Evolutionary conservation across 2,113 vertebrate species (phyloP), one percentile per base, ranked within the genome.

Genomic region (Pluvianellus socialis): DNA sequence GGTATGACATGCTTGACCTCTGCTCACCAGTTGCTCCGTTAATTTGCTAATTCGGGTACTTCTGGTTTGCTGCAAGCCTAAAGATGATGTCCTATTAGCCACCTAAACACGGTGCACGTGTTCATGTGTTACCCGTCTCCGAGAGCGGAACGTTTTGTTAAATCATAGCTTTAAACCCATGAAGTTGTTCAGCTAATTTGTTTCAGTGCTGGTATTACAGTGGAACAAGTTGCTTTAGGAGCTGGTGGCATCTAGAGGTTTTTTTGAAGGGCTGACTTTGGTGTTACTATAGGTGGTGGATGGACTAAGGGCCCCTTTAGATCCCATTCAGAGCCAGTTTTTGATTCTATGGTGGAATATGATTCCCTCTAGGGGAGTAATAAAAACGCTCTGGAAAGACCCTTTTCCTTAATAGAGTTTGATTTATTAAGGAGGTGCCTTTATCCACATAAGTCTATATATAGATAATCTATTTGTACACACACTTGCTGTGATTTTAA

Each of bases 91-190:
- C 12, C 42, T 24, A 2, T 63, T 71, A 65, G 71, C 55, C 35
- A 9, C 35, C 23, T 14, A 8, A 76, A 28, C 47, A n/a, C 71
- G 1, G 47, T 8, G 8, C 27, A 0, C 1, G 33, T 52, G 55
- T 75, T 90, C 4, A 1, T 0, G 0, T 4, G 12, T 44, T 73
- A 22, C 1, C 63, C n/a, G 4, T 35, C 40, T 47, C 79, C 3
- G 28, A 30, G 65, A 2, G 15, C 23, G 42, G 52, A 56, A 12
- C 21, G 0, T 2, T 22, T 53, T 50, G 30, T 28, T 17, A 38
- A 72, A 24, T 59, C 27, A 44, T 0, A 66, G 33, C 55, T 92
- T 61, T 42, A 35, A 67, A 70, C 27, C 59, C 2, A 7, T 42
- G 3, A 14, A 2, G 1, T 28, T 82, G 7, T 83, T 52, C 35